Evolutionary conservation across 2,888 invertebrate genomes (phyloP).

Genomic region (Hanleya hanleyi): DNA sequence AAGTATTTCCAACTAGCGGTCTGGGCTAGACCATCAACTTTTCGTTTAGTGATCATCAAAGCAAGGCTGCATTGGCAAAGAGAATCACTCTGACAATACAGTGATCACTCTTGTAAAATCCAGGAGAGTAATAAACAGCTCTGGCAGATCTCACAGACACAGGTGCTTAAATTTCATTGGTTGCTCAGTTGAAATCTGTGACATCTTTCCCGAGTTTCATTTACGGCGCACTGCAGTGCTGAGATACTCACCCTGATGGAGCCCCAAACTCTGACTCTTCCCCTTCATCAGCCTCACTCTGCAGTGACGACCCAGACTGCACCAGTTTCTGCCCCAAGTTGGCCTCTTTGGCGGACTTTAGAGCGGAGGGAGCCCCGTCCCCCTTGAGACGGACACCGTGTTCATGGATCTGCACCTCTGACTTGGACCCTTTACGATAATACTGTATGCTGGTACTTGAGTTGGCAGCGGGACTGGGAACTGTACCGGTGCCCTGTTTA

Average conservation of each 20-base stretch:
- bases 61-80: too few relatives aligned
- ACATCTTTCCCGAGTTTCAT: not conserved
- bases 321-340: conserved; percentile 27
- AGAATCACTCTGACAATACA: too few relatives aligned
- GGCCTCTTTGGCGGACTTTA: conserved; percentile 30
- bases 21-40: too few relatives aligned
- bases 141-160: too few relatives aligned
- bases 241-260: conserved; percentile 35
- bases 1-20: too few relatives aligned
- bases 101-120: too few relatives aligned
- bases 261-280: conserved; percentile 39
- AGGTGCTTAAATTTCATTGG: not conserved
- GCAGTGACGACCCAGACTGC: conserved; percentile 28
- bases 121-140: too few relatives aligned
- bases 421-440: conserved; percentile 56
- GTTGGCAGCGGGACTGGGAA: too few relatives aligned
- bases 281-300: conserved; percentile 39
- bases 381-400: conserved; percentile 48
- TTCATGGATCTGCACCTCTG: conserved; percentile 46
- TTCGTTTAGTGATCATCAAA: too few relatives aligned
- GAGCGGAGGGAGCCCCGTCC: conserved; percentile 53
- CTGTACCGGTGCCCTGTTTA: too few relatives aligned
- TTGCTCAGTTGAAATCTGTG: too few relatives aligned
- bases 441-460: too few relatives aligned
- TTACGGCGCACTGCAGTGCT: not conserved